Conservation (phyloP, 2,888 invertebrate species). For the Blastobasis lacticolella region DNA sequence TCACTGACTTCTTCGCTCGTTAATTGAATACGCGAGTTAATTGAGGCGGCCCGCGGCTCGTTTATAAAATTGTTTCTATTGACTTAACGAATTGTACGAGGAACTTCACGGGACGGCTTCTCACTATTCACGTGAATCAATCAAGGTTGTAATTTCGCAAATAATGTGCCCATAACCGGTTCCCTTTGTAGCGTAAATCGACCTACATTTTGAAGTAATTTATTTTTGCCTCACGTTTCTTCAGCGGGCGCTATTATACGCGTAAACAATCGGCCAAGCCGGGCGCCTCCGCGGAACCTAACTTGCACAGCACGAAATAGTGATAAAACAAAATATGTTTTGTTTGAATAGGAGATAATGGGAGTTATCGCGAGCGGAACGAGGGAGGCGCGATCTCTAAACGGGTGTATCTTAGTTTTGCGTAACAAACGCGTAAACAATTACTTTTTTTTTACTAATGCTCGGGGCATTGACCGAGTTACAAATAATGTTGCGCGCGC, state of each 20-base stretch:
- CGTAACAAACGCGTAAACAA: slow-evolving; percentile 67
- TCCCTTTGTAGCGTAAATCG: slow-evolving; percentile 1
- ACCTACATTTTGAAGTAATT: slow-evolving; percentile 1
- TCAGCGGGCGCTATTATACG: not conserved
- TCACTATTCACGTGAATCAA: not conserved
- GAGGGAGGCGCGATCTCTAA: slow-evolving; percentile 20
- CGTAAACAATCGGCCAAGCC: not conserved
- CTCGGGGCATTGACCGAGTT: slow-evolving; percentile 72
- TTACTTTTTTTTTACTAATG: slow-evolving; percentile 67
- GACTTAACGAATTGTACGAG: too few species aligned
- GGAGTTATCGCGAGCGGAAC: slow-evolving; percentile 27
- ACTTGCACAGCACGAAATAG: not conserved
- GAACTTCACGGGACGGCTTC: too few species aligned
- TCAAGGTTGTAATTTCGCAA: slow-evolving; percentile 3
- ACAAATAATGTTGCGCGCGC: slow-evolving; percentile 65
- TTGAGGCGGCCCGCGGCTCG: slow-evolving; percentile 12
- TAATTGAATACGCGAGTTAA: slow-evolving; percentile 20
- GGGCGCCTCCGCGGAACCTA: too few species aligned
- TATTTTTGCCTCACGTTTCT: not conserved
- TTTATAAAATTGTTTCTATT: slow-evolving; percentile 8
- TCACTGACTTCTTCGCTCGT: slow-evolving; percentile 28
- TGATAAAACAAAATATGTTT: not conserved
- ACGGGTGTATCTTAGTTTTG: slow-evolving; percentile 41
- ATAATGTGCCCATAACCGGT: slow-evolving; percentile 2
- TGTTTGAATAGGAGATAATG: not conserved